Evolutionary conservation across 2,113 vertebrate genomes (phyloP), one percentile per base, ranked within the genome.

Genomic region (Otis tarda): DNA sequence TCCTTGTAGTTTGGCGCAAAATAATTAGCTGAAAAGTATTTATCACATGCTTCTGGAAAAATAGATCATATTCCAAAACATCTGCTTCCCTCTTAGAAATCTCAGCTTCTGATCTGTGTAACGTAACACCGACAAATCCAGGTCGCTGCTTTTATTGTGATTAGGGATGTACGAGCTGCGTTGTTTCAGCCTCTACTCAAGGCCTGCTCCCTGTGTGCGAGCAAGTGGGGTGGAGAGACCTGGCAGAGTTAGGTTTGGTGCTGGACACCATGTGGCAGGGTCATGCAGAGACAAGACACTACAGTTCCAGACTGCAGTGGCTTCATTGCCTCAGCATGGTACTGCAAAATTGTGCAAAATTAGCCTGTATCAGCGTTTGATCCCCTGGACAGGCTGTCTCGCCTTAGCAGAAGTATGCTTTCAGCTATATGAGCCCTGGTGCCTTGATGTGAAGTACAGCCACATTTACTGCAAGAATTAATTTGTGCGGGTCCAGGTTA

Each of bases 41-140:
- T 94, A 93, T 91, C 86, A 57, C 61, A 75, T 82, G 57, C 20
- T 87, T 8, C 50, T 84, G 65, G 45, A 92, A 89, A 96, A 94
- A 91, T 41, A 95, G 87, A 87, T 97, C 89, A 39, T 97, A 71
- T 96, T 96, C 50, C 87, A 87, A 84, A 95, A 85, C 87, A 95
- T 53, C 70, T 57, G 86, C 65, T 56, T 78, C 47, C 57, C 31
- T 81, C 59, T 70, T 88, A 65, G 69, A 94, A 94, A 94, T 87
- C 31, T 1, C 47, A 47, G 65, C 33, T 70, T 86, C 91, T 95
- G 52, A 93, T 90, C 94, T 79, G 52, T 90, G 87, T 96, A 95
- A 96, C 0, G 2, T 25, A 88, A 94, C 78, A 93, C 89, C 12
- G 4, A 74, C 71, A 90, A 95, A 90, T 73, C 73, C 80, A 89